A percentile compares a stretch with the other conserved stretches of the same genome.
These are phyloP conservation scores for Samia ricini DNA, from an alignment of 1,140 invertebrate genomes.

Conservation along the genomic window DNA sequence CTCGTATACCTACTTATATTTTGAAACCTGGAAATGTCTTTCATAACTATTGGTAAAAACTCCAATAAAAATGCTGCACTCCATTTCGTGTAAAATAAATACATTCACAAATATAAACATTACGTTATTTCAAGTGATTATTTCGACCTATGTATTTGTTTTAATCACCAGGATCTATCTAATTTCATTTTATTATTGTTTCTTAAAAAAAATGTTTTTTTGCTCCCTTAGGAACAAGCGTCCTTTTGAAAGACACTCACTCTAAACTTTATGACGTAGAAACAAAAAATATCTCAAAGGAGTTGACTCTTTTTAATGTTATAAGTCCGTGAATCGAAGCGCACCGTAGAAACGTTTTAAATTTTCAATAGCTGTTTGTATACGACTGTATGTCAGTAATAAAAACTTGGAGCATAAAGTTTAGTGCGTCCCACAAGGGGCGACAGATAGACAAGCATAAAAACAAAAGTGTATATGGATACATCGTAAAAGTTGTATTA, in stretches of 20 bases:
- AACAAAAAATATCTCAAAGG: not conserved
- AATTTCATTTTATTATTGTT: too few relatives aligned
- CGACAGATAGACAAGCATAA: conserved; percentile 7
- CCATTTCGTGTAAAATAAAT: too few relatives aligned
- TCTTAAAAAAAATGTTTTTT: not conserved
- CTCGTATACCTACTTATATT: too few relatives aligned
- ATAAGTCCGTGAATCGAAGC: not conserved
- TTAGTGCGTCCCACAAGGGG: conserved; percentile 1
- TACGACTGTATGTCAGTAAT: not conserved
- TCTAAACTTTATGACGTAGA: not conserved
- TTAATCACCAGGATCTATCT: too few relatives aligned
- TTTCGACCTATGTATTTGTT: too few relatives aligned
- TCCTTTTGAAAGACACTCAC: not conserved
- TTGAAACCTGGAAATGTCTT: too few relatives aligned
- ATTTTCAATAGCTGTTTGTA: not conserved
- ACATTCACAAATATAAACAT: too few relatives aligned
- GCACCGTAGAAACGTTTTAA: not conserved
- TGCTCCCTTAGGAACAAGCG: not conserved
- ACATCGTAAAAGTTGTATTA: conserved; percentile 13
- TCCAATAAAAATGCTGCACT: too few relatives aligned
- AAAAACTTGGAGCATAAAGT: conserved; percentile 2
- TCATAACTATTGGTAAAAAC: too few relatives aligned
- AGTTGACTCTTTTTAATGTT: not conserved
- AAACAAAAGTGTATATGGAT: conserved; percentile 10
- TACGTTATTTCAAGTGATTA: too few relatives aligned